Evolutionary conservation across 2,888 invertebrate species (phyloP).

Genomic region (Aporophyla lueneburgensis): DNA sequence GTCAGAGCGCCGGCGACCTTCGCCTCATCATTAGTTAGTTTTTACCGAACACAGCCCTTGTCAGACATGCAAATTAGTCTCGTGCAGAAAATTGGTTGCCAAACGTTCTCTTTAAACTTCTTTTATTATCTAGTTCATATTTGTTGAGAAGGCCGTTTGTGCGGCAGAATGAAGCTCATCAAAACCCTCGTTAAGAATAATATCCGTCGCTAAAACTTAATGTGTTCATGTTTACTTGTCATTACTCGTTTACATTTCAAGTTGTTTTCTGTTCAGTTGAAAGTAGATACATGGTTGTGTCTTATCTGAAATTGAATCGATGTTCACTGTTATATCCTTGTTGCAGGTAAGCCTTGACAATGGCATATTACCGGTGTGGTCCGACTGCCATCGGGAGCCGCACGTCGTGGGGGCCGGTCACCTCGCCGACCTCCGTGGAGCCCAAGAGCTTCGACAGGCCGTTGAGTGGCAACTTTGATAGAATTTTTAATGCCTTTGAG

Average conservation of each 20-base stretch:
- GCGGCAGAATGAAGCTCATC: slow-evolving; percentile 38
- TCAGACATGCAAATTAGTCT: slow-evolving; percentile 76
- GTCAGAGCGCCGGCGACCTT: slow-evolving; percentile 72
- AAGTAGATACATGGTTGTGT: slow-evolving; percentile 14
- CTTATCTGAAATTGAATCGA: slow-evolving; percentile 40
- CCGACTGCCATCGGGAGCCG: slow-evolving; percentile 87
- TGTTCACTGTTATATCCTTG: slow-evolving; percentile 63
- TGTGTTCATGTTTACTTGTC: slow-evolving; percentile 39
- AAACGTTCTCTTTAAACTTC: slow-evolving; percentile 57
- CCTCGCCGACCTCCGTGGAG: slow-evolving; percentile 84
- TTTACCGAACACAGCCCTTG: slow-evolving; percentile 70
- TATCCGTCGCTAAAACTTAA: slow-evolving; percentile 28
- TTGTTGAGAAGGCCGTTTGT: slow-evolving; percentile 40
- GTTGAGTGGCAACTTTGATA: slow-evolving; percentile 87
- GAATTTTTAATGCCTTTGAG: slow-evolving; percentile 89
- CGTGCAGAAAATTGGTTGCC: slow-evolving; percentile 56
- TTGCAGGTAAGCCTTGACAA: slow-evolving; percentile 75
- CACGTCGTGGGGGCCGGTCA: slow-evolving; percentile 92
- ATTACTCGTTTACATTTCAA: slow-evolving; percentile 15
- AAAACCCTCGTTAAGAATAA: slow-evolving; percentile 47
- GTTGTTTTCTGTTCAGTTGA: slow-evolving; percentile 36
- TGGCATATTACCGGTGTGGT: slow-evolving; percentile 88
- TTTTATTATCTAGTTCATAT: slow-evolving; percentile 51
- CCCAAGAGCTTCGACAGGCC: slow-evolving; percentile 84
- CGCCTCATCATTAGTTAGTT: slow-evolving; percentile 70